Base-by-base conservation (phyloP, 2,113 vertebrate species). In the Electrona antarctica region DNA sequence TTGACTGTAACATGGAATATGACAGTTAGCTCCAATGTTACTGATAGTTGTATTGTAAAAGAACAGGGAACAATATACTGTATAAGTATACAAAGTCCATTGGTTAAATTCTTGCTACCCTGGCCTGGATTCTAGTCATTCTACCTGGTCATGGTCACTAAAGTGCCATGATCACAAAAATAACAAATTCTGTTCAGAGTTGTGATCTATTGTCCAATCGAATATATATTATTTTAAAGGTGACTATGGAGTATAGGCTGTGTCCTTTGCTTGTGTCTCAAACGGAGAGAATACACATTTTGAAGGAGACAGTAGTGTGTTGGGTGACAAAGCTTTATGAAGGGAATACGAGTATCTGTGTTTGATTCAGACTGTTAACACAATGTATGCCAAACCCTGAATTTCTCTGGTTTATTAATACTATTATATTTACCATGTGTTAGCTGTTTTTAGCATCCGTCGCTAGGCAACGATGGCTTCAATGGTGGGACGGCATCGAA, bases 241-340 rank as follows among this genome's bases (percentile, higher is more conserved):
- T 21, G 12, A 28, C 41, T 57, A 41, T 74, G 41, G 76, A 79
- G 73, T 74, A 62, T 81, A 77, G 62, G 55, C 73, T 71, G 69
- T 78, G 73, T 85, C 73, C 76, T 81, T 65, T 57, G 46, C 80
- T 60, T 64, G 65, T 71, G 67, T 57, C 62, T 66, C 13, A n/a
- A 49, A 52, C 33, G 60, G 56, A 65, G 63, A 2, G 48, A 67
- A 28, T 56, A 45, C 56, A 73, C 64, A 74, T 64, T 52, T 69
- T 58, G 49, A 62, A 68, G 69, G 8, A 59, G 74, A 71, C 54
- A n/a, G 56, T 58, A n/a, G 56, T 58, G 60, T 71, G 65, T 78
- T 6, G 50, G 79, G 77, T 84, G 79, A 76, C 71, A 86, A 77
- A 88, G 82, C 78, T 84, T 88, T 77, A 83, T 58, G 67, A 62